phyloP scores from a whole-genome alignment of 2,888 invertebrate genomes.

The Myopa tessellatipennis region DNA sequence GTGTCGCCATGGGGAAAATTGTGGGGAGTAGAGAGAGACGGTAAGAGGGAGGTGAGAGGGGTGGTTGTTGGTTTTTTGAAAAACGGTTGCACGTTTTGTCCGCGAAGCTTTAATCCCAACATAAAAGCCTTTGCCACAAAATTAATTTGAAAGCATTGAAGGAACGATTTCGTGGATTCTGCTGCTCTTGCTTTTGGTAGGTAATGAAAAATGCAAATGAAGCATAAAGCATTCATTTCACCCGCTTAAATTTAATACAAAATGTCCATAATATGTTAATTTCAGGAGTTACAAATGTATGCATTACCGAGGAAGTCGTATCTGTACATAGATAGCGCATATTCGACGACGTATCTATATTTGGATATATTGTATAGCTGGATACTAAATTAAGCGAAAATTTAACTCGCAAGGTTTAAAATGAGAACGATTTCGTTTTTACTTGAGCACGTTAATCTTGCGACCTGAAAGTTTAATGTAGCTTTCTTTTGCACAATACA shows the following conservation, averaged over 20 bases:
- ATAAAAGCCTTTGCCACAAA: conserved; percentile 23
- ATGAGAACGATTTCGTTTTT: conserved; percentile 17
- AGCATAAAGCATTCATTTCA: conserved; percentile 31
- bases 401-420: conserved; percentile 45
- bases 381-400: conserved; percentile 51
- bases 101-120: background rate
- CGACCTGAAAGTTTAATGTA: no score
- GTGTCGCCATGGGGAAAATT: background rate
- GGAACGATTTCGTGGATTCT: background rate
- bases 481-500: no score
- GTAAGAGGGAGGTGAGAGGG: background rate
- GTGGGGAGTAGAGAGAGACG: background rate
- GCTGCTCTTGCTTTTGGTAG: conserved; percentile 10
- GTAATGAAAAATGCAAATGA: conserved; percentile 48
- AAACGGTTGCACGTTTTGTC: background rate
- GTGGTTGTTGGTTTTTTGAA: background rate
- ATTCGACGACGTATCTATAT: conserved; percentile 1
- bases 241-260: conserved; percentile 24
- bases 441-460: no score
- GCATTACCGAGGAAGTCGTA: conserved; percentile 3
- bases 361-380: no score
- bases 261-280: conserved; percentile 52
- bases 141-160: conserved; percentile 31
- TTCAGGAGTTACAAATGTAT: conserved; percentile 29
- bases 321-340: background rate